Evolutionary conservation across 2,113 vertebrate species (phyloP).

Genomic region (Cyphomyrus discorhynchus): DNA sequence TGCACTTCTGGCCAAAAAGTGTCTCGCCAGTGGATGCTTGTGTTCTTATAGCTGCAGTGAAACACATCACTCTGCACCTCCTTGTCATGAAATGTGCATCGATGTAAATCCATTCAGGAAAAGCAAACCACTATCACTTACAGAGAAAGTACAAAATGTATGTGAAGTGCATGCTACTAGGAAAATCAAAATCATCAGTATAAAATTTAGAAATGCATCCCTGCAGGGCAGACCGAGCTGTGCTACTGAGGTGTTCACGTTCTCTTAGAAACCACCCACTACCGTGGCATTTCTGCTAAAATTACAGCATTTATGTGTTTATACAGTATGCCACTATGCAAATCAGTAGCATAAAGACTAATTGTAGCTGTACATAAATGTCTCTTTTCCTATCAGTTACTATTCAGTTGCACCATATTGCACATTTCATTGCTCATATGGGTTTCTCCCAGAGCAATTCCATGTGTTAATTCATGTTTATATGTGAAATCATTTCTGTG

Average conservation of each 20-base stretch:
- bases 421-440: background rate
- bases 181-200: background rate
- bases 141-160: background rate
- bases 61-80: background rate
- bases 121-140: background rate
- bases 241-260: background rate
- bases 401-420: background rate
- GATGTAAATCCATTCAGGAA: background rate
- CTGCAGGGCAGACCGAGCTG: background rate
- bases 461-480: background rate
- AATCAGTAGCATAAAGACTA: background rate
- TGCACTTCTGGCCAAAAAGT: background rate
- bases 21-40: background rate
- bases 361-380: background rate
- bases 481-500: background rate
- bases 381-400: background rate
- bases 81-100: background rate
- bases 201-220: background rate
- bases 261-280: background rate
- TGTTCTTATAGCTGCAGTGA: background rate
- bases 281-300: background rate
- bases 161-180: background rate
- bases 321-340: background rate
- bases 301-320: background rate
- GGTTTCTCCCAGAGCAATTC: background rate